These are phyloP conservation scores for Napeogenes inachia DNA, from an alignment of 2,888 invertebrate genomes.

Conservation along the genomic window DNA sequence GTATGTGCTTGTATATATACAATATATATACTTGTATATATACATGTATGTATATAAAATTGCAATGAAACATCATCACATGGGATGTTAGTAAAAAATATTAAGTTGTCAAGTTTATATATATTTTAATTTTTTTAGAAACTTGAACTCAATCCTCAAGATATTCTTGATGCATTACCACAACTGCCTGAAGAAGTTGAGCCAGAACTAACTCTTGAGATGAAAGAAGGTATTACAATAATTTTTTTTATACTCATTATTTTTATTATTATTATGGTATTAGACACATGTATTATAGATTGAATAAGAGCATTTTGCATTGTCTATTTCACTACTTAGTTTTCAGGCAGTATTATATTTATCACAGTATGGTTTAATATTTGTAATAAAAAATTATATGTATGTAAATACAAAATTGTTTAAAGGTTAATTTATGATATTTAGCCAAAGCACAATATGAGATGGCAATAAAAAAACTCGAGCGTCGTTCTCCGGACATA, in stretches of 20 bases:
- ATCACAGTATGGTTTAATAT: no score
- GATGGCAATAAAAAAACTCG: conserved; percentile 82
- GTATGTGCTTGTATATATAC: no score
- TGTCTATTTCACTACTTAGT: no score
- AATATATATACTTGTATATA: no score
- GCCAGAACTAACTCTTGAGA: conserved; percentile 77
- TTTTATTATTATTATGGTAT: conserved; percentile 42
- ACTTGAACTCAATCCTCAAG: conserved; percentile 60
- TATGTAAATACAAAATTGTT: not conserved
- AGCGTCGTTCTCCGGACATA: conserved; percentile 85
- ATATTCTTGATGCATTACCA: conserved; percentile 72
- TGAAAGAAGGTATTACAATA: conserved; percentile 78
- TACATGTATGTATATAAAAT: no score
- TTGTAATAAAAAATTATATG: not conserved
- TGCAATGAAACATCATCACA: no score
- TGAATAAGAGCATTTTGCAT: no score
- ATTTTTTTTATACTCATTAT: not conserved
- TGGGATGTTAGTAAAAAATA: not conserved
- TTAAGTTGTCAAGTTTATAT: not conserved
- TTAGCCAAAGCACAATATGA: conserved; percentile 86
- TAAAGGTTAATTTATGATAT: conserved; percentile 1
- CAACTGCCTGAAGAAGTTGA: conserved; percentile 63
- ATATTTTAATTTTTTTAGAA: conserved; percentile 40
- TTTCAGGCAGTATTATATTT: no score
- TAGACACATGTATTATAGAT: no score